Evolutionary conservation across 2,113 vertebrate species (phyloP).

Genomic region (Hyperopisus bebe): DNA sequence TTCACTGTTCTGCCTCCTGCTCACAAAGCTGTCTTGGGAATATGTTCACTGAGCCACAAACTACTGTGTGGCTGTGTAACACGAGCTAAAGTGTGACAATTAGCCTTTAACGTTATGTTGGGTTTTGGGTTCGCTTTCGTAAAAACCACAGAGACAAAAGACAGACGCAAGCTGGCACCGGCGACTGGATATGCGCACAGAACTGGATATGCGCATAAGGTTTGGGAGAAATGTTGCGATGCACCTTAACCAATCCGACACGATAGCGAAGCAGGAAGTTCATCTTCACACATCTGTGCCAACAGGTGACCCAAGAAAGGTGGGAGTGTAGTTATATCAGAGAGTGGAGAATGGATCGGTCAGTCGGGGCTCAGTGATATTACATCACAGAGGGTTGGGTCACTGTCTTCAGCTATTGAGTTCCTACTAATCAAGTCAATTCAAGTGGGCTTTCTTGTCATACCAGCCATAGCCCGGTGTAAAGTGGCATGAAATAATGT

Average conservation of each 20-base stretch:
- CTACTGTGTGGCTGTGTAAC: slow-evolving; percentile 15
- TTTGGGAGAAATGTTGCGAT: neutral
- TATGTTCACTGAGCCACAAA: slow-evolving; percentile 42
- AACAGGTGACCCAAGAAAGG: neutral
- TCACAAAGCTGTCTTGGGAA: slow-evolving; percentile 33
- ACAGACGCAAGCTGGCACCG: neutral
- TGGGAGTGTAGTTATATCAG: neutral
- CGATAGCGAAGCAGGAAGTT: neutral
- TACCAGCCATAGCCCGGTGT: too few relatives aligned
- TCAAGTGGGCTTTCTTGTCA: neutral
- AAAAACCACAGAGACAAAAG: neutral
- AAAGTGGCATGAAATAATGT: neutral
- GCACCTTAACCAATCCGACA: neutral
- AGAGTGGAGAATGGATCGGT: neutral
- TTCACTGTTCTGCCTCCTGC: slow-evolving; percentile 10
- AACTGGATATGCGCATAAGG: neutral
- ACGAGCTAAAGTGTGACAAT: neutral
- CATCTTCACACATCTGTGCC: neutral
- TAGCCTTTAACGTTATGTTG: neutral
- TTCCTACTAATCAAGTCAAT: neutral
- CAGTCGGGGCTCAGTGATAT: neutral
- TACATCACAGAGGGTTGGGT: neutral
- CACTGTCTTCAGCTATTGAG: neutral
- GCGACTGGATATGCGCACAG: neutral
- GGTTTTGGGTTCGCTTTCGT: neutral